phyloP scores from a whole-genome alignment of 2,797 vertebrate species.

The Sebastes elongatus region DNA sequence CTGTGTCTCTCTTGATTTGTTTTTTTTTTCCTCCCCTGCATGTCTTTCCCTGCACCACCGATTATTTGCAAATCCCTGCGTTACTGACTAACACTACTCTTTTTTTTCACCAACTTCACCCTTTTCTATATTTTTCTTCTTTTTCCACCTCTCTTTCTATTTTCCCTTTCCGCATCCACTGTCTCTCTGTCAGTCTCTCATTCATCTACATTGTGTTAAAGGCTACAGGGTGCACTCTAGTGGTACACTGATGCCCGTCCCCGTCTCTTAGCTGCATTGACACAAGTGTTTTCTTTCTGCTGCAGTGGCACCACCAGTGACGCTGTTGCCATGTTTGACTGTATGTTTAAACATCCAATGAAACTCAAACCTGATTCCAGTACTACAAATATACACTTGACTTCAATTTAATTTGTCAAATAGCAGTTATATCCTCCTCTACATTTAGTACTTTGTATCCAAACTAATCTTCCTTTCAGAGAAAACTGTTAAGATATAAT shows the following conservation, averaged over 20 bases:
- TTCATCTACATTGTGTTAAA: constrained; percentile 33
- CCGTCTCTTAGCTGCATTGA: constrained; percentile 22
- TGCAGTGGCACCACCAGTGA: neutral
- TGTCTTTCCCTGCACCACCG: neutral
- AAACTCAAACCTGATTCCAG: neutral
- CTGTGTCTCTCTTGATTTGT: constrained; percentile 6
- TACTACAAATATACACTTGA: neutral
- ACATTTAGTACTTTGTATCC: neutral
- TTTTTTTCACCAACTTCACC: neutral
- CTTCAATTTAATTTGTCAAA: neutral
- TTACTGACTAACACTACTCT: neutral
- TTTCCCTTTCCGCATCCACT: neutral
- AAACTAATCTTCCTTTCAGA: neutral
- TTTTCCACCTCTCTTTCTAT: neutral
- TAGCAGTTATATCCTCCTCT: neutral
- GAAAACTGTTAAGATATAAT: neutral
- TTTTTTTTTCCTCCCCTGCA: neutral
- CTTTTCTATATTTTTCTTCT: neutral
- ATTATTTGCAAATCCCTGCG: constrained; percentile 6
- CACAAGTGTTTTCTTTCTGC: constrained; percentile 12
- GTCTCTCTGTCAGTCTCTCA: neutral
- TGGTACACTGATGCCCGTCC: constrained; percentile 45
- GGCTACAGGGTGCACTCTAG: constrained; percentile 72
- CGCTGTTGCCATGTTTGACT: neutral
- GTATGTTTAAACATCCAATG: neutral